Evolutionary conservation across 2,797 vertebrate genomes (phyloP).

Genomic region (Acanthurus tractus): DNA sequence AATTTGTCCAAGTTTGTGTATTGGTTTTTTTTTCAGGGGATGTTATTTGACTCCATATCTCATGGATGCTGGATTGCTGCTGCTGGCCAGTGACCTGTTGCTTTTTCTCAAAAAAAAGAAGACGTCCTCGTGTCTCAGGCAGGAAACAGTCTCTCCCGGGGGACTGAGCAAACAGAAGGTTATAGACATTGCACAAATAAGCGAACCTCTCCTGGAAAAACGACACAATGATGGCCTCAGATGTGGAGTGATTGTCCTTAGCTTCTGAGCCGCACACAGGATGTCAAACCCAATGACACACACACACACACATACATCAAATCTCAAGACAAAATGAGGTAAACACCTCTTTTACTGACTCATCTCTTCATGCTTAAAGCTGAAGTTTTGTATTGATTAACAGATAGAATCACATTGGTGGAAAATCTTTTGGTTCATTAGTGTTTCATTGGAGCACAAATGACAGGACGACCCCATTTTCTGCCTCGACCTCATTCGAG

Average conservation of each 20-base stretch:
- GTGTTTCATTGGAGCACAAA: not conserved
- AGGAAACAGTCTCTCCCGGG: slow-evolving; percentile 64
- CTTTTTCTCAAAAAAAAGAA: slow-evolving; percentile 41
- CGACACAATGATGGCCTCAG: slow-evolving; percentile 34
- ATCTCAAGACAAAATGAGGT: slow-evolving; percentile 23
- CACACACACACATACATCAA: slow-evolving; percentile 24
- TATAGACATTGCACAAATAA: slow-evolving; percentile 52
- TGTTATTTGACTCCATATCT: slow-evolving; percentile 60
- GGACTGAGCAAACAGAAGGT: slow-evolving; percentile 56
- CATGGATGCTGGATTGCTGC: slow-evolving; percentile 24
- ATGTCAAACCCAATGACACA: slow-evolving; percentile 39
- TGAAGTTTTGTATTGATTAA: not conserved
- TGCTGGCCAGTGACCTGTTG: slow-evolving; percentile 54
- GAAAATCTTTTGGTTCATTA: not conserved
- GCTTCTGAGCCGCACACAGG: slow-evolving; percentile 62
- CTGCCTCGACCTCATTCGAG: no score
- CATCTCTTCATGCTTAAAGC: not conserved
- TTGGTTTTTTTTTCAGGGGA: slow-evolving; percentile 27
- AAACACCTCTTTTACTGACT: not conserved
- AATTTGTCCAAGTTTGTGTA: slow-evolving; percentile 49
- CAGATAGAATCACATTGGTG: not conserved
- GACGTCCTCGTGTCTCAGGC: slow-evolving; percentile 57
- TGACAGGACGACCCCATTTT: no score
- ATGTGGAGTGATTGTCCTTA: slow-evolving; percentile 50
- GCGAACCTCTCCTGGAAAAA: slow-evolving; percentile 15